Evolutionary conservation across 2,888 invertebrate species (phyloP).

Genomic region (Podotricha telesiphe): DNA sequence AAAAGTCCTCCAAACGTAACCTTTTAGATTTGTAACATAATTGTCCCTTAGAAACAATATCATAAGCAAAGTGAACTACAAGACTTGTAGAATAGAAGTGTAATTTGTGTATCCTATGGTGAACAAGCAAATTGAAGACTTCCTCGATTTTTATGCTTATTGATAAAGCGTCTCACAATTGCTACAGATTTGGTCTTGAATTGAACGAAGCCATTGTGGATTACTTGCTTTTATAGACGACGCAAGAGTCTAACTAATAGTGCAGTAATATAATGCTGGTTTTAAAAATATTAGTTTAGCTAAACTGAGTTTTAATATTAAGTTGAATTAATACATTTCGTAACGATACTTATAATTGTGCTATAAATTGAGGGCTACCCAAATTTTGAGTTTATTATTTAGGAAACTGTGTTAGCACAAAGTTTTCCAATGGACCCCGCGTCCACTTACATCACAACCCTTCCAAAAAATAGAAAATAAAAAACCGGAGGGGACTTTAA

Average conservation of each 20-base stretch:
- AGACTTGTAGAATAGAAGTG: constrained; percentile 35
- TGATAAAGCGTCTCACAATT: constrained; percentile 77
- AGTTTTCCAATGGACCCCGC: constrained; percentile 72
- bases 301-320: not conserved
- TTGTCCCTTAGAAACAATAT: constrained; percentile 32
- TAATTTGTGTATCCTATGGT: constrained; percentile 33
- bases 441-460: constrained; percentile 76
- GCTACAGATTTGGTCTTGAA: constrained; percentile 75
- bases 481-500: constrained; percentile 76
- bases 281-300: too few species aligned
- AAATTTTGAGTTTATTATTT: constrained; percentile 49
- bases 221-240: constrained; percentile 46
- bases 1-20: constrained; percentile 19
- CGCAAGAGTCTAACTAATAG: not conserved
- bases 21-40: constrained; percentile 30
- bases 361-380: not conserved
- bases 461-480: constrained; percentile 72
- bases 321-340: not conserved
- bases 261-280: not conserved
- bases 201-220: constrained; percentile 53
- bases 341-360: not conserved
- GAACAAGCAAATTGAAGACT: constrained; percentile 74
- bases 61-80: constrained; percentile 29
- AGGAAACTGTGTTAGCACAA: constrained; percentile 73
- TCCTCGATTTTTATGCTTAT: constrained; percentile 82